Evolutionary conservation across 92 coral and sea anemone genomes (phyloP).

Genomic region (Plumapathes pennacea): DNA sequence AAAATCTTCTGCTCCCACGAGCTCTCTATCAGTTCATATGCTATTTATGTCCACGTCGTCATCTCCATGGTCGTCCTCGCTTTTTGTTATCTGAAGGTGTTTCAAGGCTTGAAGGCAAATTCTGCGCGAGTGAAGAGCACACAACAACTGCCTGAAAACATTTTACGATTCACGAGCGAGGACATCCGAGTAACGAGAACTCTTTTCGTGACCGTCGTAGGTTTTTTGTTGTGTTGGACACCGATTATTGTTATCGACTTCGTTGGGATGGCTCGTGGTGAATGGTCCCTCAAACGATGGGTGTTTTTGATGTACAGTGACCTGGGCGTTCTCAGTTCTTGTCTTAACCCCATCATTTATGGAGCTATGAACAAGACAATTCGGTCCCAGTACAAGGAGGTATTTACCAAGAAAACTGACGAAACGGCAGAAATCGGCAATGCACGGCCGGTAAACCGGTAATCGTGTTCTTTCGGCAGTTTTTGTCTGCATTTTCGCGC

Average conservation of each 20-base stretch:
- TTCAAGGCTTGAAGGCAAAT: slow-evolving; percentile 4
- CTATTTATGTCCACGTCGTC: background rate
- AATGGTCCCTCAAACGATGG: slow-evolving; percentile 12
- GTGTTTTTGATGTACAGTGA: slow-evolving; percentile 2
- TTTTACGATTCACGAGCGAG: slow-evolving; percentile 2
- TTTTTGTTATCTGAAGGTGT: slow-evolving; percentile 22
- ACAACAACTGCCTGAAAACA: too few species aligned
- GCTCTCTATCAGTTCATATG: background rate
- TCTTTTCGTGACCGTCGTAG: slow-evolving; percentile 20
- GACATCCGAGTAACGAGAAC: slow-evolving; percentile 15
- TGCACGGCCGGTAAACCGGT: too few species aligned
- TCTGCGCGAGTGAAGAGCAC: slow-evolving; percentile 8
- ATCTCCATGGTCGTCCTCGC: slow-evolving; percentile 9
- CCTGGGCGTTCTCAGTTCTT: slow-evolving; percentile 5
- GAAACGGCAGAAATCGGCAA: too few species aligned
- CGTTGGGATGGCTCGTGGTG: slow-evolving; percentile 23
- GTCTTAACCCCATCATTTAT: slow-evolving; percentile 18
- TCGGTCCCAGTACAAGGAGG: slow-evolving; percentile 16
- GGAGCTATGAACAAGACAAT: slow-evolving; percentile 15
- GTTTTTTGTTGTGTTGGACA: slow-evolving; percentile 23
- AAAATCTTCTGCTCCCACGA: slow-evolving; percentile 37
- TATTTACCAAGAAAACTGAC: too few species aligned
- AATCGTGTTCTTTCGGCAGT: too few species aligned
- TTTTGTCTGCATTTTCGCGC: too few species aligned
- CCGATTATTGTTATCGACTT: slow-evolving; percentile 14